Percentiles rank a stretch among this genome's conserved stretches.
phyloP scores from a whole-genome alignment of 1,140 invertebrate genomes.

The Papilio glaucus region DNA sequence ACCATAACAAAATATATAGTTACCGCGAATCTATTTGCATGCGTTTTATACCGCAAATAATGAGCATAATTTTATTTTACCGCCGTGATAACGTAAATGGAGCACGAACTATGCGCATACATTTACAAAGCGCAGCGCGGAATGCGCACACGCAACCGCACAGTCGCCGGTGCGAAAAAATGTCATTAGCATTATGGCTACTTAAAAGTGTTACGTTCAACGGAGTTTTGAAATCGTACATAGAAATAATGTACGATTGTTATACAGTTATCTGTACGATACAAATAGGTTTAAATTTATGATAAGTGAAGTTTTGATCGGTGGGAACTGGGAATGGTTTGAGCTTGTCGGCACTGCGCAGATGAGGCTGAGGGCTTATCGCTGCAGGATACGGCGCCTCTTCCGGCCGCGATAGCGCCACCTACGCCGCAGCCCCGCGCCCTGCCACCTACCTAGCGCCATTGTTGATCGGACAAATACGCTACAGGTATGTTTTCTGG shows the following conservation, averaged over 20 bases:
- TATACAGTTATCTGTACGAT: neutral
- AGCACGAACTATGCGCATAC: constrained; percentile 70
- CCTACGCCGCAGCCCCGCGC: constrained; percentile 49
- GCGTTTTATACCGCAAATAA: constrained; percentile 54
- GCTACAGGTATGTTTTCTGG: neutral
- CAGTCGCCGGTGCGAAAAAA: constrained; percentile 61
- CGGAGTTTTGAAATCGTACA: constrained; percentile 54
- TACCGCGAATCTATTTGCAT: constrained; percentile 45
- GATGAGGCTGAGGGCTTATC: constrained; percentile 68
- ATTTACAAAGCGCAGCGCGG: constrained; percentile 62
- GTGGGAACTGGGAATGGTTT: constrained; percentile 12
- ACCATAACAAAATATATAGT: constrained; percentile 24
- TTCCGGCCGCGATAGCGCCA: constrained; percentile 66
- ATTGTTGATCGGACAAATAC: constrained; percentile 18
- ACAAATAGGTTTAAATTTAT: neutral
- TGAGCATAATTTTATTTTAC: constrained; percentile 64
- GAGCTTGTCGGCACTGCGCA: constrained; percentile 37
- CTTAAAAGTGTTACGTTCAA: constrained; percentile 47
- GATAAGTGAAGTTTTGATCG: neutral
- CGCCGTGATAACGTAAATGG: constrained; percentile 75
- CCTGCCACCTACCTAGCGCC: constrained; percentile 18
- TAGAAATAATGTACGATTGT: constrained; percentile 32
- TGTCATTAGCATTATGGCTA: constrained; percentile 68
- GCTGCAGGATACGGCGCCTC: constrained; percentile 70
- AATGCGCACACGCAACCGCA: constrained; percentile 74